Base-by-base conservation (phyloP, 2,113 vertebrate species). In the Poecile atricapillus region DNA sequence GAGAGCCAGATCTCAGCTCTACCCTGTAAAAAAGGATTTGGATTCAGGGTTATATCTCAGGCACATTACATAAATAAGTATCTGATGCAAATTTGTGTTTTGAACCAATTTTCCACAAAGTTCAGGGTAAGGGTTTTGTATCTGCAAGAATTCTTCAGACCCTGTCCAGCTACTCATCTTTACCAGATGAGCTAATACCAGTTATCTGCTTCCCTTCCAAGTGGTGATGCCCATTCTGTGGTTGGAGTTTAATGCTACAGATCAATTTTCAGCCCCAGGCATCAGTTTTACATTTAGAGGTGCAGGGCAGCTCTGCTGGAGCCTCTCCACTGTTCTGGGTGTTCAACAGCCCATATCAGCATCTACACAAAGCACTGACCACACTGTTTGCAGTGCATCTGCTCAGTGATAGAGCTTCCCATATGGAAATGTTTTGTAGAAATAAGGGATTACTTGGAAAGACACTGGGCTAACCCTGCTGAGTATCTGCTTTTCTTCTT, bases 401-500 rank as follows among this genome's bases (percentile, higher is more conserved):
- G 83, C 94, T 93, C 83, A 59, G n/a, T 33, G 68, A 95, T 23
- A 4, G 17, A 90, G 68, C 49, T 90, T 90, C 86, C 83, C 94
- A 95, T 92, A 93, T 94, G 94, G 94, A 95, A 97, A 83, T 89
- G 69, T 81, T 96, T 97, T 96, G 76, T 63, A 89, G 94, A 96
- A 97, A 81, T 83, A 96, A 93, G 49, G 76, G 91, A 94, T 96
- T 93, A 92, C 50, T 94, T 89, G 91, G 89, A 97, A 93, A 90
- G 94, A 75, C 77, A 67, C 56, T 84, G 83, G 91, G 83, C 89
- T 95, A 94, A 78, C 96, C 87, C 96, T 94, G 94, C 93, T 96
- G 94, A 84, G 94, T 75, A 76, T 96, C 93, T 97, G 96, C 93
- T 96, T 97, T 97, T 94, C 93, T 94, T 95, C 93, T 92, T n/a